phyloP scores from a whole-genome alignment of 37 sponge, comb jelly and placozoan species.

The Aphrocallistes beatrix region DNA sequence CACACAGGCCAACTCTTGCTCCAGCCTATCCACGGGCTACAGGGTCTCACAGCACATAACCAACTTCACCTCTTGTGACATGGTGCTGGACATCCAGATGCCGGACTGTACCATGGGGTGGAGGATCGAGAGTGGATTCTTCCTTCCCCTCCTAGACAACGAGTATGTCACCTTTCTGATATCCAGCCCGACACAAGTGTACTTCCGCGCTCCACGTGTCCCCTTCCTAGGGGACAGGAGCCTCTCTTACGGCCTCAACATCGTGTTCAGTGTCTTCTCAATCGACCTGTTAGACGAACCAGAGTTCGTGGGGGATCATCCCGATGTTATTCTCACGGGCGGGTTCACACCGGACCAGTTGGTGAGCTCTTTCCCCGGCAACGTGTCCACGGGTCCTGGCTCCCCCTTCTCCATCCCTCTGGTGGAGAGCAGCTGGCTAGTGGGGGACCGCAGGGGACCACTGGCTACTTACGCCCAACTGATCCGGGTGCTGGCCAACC shows the following conservation, averaged over 20 bases:
- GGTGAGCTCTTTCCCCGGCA: background rate
- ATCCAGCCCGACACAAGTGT: background rate
- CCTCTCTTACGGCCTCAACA: background rate
- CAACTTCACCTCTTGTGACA: background rate
- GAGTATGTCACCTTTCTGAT: background rate
- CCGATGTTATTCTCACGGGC: background rate
- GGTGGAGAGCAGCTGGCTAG: constrained; percentile 37
- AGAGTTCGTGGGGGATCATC: background rate
- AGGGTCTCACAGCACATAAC: background rate
- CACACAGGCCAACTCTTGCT: background rate
- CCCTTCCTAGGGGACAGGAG: constrained; percentile 12
- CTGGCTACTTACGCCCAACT: constrained; percentile 26
- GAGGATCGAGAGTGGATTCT: background rate
- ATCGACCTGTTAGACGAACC: background rate
- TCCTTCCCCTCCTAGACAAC: background rate
- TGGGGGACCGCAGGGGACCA: constrained; percentile 24
- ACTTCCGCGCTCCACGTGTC: background rate
- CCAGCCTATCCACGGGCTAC: background rate
- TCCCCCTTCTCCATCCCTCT: constrained; percentile 18
- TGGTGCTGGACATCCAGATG: background rate
- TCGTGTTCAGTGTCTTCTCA: background rate
- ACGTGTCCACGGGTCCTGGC: background rate
- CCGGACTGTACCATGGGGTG: background rate
- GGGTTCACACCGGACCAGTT: background rate
- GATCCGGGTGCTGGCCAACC: constrained; percentile 29